Base-by-base conservation (phyloP, 2,888 invertebrate genomes). In the Silvanus unidentatus region DNA sequence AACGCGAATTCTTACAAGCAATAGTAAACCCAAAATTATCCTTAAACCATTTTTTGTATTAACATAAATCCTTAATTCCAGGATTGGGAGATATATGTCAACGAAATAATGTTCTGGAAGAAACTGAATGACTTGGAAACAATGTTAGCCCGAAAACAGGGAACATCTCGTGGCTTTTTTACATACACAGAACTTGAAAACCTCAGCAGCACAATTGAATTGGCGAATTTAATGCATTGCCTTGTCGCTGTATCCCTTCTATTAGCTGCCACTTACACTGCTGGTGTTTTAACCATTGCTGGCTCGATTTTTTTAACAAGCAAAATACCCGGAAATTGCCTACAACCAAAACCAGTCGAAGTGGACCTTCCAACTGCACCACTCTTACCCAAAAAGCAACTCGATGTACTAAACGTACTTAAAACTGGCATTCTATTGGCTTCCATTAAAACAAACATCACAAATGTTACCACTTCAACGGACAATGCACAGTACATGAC, bases 31-130 rank as follows among this genome's bases (percentile, higher is more conserved):
- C n/a, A n/a, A n/a, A n/a, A n/a, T n/a, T n/a, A n/a, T 22, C 4
- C 8, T 22, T 8, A 5, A 22, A 22, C 22, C 3, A 5, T 22
- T 22, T 22, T 22, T 27, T 22, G 13, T 8, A 43, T 14, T 27
- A 22, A 28, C 8, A 28, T 10, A 6, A 30, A 42, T 46, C 41
- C 40, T 29, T 38, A 16, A 39, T 38, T 40, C 15, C 63, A 88
- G 91, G 81, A 92, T 61, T 95, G 95, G 95, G 81, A 88, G 57
- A 77, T 94, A 41, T 91, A 82, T 73, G 86, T 93, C 43, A 81
- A 79, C 58, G 80, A 84, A 52, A 74, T 81, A 57, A 79, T 82
- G 42, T 94, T 94, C 70, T 85, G 88, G 73, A 71, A 77, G 36
- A 83, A 86, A 51, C 70, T 93, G 42, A 66, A 73, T 40, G 75